Conservation (phyloP, 2,888 invertebrate genomes). For the Pollenia amentaria region DNA sequence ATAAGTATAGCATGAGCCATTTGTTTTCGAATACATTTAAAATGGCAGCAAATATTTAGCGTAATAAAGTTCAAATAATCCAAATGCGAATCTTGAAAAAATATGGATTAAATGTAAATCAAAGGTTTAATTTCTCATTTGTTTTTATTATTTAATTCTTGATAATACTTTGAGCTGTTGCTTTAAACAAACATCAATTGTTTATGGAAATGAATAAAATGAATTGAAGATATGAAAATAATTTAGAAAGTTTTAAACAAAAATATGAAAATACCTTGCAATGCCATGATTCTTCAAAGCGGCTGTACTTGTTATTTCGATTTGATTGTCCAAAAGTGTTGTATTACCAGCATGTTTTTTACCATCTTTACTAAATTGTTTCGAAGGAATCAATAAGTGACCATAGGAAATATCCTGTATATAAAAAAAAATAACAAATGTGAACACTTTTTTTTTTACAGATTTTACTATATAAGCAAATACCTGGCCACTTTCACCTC, state of each 20-base stretch:
- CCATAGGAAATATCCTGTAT: constrained; percentile 94
- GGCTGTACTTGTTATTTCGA: constrained; percentile 84
- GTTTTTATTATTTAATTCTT: too few species aligned
- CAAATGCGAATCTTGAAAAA: too few species aligned
- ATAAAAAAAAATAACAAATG: constrained; percentile 3
- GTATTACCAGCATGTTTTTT: constrained; percentile 82
- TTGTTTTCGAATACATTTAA: too few species aligned
- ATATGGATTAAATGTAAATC: too few species aligned
- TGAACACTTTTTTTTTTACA: background rate
- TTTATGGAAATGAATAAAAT: background rate
- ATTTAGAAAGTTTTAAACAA: background rate
- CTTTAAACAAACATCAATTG: too few species aligned
- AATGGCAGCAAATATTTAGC: too few species aligned
- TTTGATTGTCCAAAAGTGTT: constrained; percentile 82
- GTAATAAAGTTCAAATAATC: too few species aligned
- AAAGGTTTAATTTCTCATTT: too few species aligned
- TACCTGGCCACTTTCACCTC: constrained; percentile 94
- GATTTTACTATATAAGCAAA: background rate
- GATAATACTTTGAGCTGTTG: too few species aligned
- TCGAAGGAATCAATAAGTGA: constrained; percentile 91
- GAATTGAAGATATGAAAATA: background rate
- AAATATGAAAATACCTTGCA: constrained; percentile 85
- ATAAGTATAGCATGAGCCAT: too few species aligned
- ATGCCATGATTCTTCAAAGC: constrained; percentile 86
- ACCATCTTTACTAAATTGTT: constrained; percentile 84